A percentile compares a stretch with the other conserved stretches of the same genome.
These are phyloP conservation scores for Musca vetustissima DNA, from an alignment of 1,140 invertebrate genomes.

Conservation along the genomic window DNA sequence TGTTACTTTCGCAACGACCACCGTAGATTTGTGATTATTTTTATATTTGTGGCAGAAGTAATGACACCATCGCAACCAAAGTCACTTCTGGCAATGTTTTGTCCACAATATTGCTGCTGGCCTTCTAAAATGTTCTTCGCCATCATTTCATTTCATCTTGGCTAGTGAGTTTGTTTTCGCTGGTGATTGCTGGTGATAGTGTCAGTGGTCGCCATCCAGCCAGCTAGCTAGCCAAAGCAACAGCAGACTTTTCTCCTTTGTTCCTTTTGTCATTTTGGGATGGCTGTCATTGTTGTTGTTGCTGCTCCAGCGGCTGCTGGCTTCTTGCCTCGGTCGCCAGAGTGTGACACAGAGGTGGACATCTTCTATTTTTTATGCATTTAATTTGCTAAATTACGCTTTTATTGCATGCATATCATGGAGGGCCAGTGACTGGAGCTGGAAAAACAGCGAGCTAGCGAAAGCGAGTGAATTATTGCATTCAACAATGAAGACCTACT, in stretches of 20 bases:
- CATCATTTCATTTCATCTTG: not conserved
- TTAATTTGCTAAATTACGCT: slow-evolving; percentile 16
- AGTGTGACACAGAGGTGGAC: slow-evolving; percentile 11
- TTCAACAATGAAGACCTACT: too few species aligned
- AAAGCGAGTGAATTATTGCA: too few species aligned
- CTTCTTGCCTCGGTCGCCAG: too few species aligned
- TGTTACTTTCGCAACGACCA: too few species aligned
- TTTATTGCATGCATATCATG: slow-evolving; percentile 1
- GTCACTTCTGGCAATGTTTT: slow-evolving; percentile 13
- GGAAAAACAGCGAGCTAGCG: too few species aligned
- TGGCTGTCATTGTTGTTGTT: not conserved
- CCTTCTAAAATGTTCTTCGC: not conserved
- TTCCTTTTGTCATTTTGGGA: slow-evolving; percentile 2
- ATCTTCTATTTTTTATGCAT: slow-evolving; percentile 22
- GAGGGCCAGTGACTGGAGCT: too few species aligned
- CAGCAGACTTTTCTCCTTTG: not conserved
- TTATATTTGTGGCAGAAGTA: not conserved
- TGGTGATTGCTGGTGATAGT: slow-evolving; percentile 9
- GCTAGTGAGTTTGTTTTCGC: not conserved
- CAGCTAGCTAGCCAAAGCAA: not conserved
- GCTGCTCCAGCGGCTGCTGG: too few species aligned
- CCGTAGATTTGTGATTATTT: too few species aligned
- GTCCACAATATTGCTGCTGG: slow-evolving; percentile 11
- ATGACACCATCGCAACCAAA: not conserved
- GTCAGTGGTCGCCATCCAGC: not conserved